These are phyloP conservation scores for Coregonus clupeaformis DNA, from an alignment of 2,113 vertebrate genomes.

Conservation along the genomic window DNA sequence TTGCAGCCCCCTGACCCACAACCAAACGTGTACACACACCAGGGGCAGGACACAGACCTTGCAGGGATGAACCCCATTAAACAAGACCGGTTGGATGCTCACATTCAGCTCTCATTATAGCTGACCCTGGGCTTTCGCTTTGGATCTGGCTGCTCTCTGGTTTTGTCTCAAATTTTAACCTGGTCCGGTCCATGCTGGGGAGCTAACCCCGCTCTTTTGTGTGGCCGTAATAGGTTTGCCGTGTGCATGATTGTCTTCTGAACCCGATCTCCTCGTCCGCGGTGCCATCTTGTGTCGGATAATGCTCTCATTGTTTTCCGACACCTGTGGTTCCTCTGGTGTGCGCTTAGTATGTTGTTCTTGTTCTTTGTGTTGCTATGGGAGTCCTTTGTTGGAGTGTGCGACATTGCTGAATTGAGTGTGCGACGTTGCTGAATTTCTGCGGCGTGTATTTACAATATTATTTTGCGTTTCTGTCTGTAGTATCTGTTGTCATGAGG, in stretches of 20 bases:
- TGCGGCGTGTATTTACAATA: background rate
- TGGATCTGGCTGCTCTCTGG: slow-evolving; percentile 66
- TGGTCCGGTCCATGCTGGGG: slow-evolving; percentile 68
- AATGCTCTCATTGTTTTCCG: background rate
- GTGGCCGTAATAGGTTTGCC: slow-evolving; percentile 58
- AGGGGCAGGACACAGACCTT: slow-evolving; percentile 73
- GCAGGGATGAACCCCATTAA: slow-evolving; percentile 88
- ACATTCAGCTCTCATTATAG: slow-evolving; percentile 83
- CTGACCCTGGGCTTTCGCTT: slow-evolving; percentile 74
- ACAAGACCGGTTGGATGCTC: slow-evolving; percentile 87
- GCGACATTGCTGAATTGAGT: too few species aligned
- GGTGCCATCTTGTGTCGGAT: slow-evolving; percentile 44
- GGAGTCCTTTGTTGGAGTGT: too few species aligned
- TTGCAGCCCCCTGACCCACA: slow-evolving; percentile 86
- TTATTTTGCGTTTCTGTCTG: slow-evolving; percentile 6
- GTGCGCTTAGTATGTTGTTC: slow-evolving; percentile 35
- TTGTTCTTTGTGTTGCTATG: too few species aligned
- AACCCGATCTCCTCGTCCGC: slow-evolving; percentile 59
- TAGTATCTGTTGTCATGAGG: background rate
- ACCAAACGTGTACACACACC: slow-evolving; percentile 53
- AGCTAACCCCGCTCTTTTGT: slow-evolving; percentile 82
- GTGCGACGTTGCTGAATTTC: slow-evolving; percentile 17
- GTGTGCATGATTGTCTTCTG: slow-evolving; percentile 64
- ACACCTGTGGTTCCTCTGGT: slow-evolving; percentile 41
- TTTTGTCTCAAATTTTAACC: slow-evolving; percentile 49